A percentile compares a stretch with the other conserved stretches of the same genome.
These are phyloP conservation scores for Coptodon rendalli DNA, from an alignment of 2,113 vertebrate genomes.

Conservation along the genomic window DNA sequence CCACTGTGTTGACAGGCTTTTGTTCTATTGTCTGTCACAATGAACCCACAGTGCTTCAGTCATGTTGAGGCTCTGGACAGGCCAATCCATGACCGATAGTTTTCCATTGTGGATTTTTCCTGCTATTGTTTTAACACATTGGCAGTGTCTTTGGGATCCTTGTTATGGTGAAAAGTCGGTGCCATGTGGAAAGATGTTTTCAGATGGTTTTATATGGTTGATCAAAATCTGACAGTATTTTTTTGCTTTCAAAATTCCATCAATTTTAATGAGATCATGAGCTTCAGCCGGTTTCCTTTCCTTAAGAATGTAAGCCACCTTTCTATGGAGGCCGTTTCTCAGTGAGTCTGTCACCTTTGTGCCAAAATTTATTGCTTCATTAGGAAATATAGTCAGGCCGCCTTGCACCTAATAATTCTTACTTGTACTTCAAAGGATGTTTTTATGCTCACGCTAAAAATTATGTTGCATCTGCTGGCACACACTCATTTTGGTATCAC, in stretches of 20 bases:
- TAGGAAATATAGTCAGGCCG: background rate
- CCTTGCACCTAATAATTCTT: background rate
- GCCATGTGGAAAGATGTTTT: background rate
- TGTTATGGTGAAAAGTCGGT: background rate
- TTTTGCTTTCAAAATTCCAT: background rate
- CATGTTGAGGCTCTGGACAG: background rate
- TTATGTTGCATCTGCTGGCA: background rate
- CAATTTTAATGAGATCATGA: background rate
- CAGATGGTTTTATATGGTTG: background rate
- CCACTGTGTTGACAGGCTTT: background rate
- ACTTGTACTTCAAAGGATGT: background rate
- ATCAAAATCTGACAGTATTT: background rate
- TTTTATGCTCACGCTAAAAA: background rate
- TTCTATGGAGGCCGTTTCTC: background rate
- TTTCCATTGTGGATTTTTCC: background rate
- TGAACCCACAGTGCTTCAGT: background rate
- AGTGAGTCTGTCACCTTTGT: background rate
- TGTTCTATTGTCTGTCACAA: background rate
- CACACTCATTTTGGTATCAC: background rate
- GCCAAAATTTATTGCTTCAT: background rate
- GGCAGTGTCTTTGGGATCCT: background rate
- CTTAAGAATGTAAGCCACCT: background rate
- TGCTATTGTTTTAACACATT: background rate
- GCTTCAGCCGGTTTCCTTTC: background rate
- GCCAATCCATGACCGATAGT: background rate